Conservation (phyloP, 2,113 vertebrate genomes). For the Podilymbus podiceps region DNA sequence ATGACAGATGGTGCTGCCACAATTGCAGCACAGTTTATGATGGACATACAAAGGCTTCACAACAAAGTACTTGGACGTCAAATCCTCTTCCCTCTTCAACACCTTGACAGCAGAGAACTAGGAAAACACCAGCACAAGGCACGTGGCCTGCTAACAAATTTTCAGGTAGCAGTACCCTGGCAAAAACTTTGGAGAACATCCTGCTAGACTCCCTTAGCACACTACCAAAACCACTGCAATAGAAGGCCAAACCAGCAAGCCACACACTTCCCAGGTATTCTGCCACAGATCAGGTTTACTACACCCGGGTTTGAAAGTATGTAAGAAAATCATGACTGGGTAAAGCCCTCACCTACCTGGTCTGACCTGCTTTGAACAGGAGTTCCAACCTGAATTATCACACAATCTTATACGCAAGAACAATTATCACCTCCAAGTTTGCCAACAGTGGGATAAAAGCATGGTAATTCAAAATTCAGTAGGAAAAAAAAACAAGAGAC, state of each 20-base stretch:
- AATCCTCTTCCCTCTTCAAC: not conserved
- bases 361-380: not conserved
- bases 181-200: not conserved
- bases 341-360: not conserved
- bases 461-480: not conserved
- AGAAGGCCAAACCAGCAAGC: not conserved
- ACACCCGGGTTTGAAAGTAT: not conserved
- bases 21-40: not conserved
- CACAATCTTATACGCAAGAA: not conserved
- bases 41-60: not conserved
- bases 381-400: not conserved
- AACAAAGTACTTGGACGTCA: not conserved
- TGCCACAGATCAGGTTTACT: not conserved
- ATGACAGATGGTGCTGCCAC: not conserved
- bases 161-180: not conserved
- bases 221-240: not conserved
- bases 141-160: not conserved
- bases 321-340: not conserved
- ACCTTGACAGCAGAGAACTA: not conserved
- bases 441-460: not conserved
- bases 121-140: not conserved
- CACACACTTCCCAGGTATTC: accelerated
- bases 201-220: not conserved
- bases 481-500: not conserved
- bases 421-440: not conserved